These are phyloP conservation scores for Lepidocolaptes lacrymiger DNA, from an alignment of 2,797 vertebrate genomes.

Conservation along the genomic window DNA sequence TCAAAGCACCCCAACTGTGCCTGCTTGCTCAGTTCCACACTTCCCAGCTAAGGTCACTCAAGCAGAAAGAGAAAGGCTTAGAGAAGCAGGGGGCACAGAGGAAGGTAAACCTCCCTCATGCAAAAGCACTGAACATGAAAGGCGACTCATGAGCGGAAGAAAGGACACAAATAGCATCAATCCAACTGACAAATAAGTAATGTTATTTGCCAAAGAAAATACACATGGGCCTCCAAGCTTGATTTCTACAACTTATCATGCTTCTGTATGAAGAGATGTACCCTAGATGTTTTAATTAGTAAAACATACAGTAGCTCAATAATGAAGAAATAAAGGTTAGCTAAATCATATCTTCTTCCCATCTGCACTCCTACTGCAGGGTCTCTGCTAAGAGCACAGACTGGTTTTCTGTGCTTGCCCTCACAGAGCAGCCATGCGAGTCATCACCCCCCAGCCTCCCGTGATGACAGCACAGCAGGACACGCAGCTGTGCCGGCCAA, in stretches of 20 bases:
- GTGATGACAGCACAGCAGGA: not conserved
- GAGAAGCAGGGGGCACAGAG: not conserved
- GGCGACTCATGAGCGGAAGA: not conserved
- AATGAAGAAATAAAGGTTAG: not conserved
- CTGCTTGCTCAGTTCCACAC: not conserved
- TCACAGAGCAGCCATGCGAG: not conserved
- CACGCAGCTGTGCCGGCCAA: not conserved
- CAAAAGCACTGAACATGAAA: not conserved
- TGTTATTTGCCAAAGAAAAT: not conserved
- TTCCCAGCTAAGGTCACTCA: not conserved
- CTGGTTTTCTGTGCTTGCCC: not conserved
- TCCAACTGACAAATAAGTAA: not conserved
- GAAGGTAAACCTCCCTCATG: not conserved
- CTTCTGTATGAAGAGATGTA: not conserved
- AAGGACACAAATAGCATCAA: not conserved
- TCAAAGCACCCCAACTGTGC: not conserved
- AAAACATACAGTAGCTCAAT: not conserved
- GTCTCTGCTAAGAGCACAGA: not conserved
- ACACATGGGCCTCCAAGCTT: not conserved
- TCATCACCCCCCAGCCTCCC: not conserved
- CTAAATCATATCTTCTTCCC: not conserved
- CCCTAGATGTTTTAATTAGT: not conserved
- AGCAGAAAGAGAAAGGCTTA: not conserved
- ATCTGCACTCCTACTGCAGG: not conserved
- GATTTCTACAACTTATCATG: not conserved